Evolutionary conservation across 2,797 vertebrate genomes (phyloP).

Genomic region (Channa striata): DNA sequence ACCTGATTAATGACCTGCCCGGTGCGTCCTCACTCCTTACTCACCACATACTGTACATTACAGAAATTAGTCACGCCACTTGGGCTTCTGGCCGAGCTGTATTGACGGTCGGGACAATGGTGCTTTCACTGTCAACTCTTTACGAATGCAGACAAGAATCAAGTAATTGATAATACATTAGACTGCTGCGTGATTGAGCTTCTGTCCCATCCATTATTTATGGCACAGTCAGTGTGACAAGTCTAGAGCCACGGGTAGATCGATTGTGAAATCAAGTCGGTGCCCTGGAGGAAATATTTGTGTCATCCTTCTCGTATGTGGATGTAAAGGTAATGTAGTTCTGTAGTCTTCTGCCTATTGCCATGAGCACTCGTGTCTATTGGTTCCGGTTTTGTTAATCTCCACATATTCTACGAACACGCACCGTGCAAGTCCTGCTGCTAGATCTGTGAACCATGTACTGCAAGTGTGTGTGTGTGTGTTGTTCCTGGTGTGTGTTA

Average conservation of each 20-base stretch:
- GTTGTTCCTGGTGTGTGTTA: constrained; percentile 20
- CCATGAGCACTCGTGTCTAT: not conserved
- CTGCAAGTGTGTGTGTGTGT: not conserved
- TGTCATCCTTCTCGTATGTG: not conserved
- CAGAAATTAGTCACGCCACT: constrained; percentile 25
- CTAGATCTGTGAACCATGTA: constrained; percentile 1
- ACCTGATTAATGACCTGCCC: constrained; percentile 53
- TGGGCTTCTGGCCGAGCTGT: constrained; percentile 33
- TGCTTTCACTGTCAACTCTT: constrained; percentile 45
- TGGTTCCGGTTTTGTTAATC: constrained; percentile 7
- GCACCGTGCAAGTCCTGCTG: constrained; percentile 8
- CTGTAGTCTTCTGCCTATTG: not conserved
- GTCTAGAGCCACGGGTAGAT: not conserved
- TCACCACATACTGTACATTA: constrained; percentile 30
- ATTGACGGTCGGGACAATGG: constrained; percentile 53
- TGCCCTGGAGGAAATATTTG: constrained; percentile 4
- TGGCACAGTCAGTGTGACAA: constrained; percentile 4
- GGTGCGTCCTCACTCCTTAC: constrained; percentile 27
- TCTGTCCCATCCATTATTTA: constrained; percentile 31
- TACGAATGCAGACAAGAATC: constrained; percentile 48
- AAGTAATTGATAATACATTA: constrained; percentile 65
- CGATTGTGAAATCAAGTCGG: constrained; percentile 3
- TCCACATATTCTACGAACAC: not conserved
- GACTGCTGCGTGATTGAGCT: constrained; percentile 33
- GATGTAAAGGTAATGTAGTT: not conserved